Evolutionary conservation across 2,113 vertebrate genomes (phyloP).

Genomic region (Catharus minimus): DNA sequence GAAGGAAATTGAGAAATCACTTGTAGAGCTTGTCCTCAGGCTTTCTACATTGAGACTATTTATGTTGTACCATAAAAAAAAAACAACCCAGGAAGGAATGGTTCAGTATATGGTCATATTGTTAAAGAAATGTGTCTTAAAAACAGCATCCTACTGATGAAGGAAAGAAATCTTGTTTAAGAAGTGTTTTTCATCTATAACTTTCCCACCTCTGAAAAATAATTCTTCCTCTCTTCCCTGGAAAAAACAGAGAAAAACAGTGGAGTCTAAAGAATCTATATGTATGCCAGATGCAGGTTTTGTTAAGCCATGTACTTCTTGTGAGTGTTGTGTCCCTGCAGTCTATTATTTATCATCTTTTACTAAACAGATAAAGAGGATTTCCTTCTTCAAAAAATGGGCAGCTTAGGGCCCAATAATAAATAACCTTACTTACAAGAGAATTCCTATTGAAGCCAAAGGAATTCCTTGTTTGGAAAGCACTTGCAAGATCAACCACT

Average conservation of each 20-base stretch:
- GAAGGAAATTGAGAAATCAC: not conserved
- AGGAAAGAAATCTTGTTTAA: not conserved
- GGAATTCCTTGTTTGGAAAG: not conserved
- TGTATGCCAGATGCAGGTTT: not conserved
- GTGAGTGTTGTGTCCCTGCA: not conserved
- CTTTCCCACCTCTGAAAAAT: not conserved
- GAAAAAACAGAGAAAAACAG: not conserved
- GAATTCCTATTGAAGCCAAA: not conserved
- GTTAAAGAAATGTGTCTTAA: not conserved
- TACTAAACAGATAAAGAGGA: constrained; percentile 20
- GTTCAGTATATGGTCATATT: not conserved
- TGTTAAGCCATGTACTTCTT: not conserved
- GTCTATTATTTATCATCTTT: constrained; percentile 5
- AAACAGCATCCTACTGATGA: not conserved
- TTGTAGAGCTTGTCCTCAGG: not conserved
- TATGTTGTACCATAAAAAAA: not conserved
- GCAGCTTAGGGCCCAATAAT: not conserved
- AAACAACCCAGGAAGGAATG: not conserved
- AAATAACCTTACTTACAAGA: not conserved
- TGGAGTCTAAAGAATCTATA: not conserved
- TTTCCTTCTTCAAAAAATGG: constrained; percentile 27
- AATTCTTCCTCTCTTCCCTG: not conserved
- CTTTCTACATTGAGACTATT: not conserved
- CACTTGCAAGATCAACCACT: not conserved
- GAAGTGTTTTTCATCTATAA: not conserved